Evolutionary conservation across 2,888 invertebrate species (phyloP).

Genomic region (Cryptus viduatorius): DNA sequence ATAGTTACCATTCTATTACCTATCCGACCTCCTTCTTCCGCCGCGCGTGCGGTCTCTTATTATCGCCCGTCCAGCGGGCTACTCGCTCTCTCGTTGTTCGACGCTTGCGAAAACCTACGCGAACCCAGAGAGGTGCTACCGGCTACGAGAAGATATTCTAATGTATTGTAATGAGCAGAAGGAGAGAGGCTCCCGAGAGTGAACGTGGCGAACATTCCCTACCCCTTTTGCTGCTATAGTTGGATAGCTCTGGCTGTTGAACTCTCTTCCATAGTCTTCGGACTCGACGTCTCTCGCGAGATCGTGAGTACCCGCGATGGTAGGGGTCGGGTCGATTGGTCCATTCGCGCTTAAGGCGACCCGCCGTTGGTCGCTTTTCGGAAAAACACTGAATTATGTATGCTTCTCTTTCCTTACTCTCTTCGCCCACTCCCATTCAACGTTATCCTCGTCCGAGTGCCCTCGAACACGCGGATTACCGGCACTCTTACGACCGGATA

Average conservation of each 20-base stretch:
- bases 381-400: conserved; percentile 80
- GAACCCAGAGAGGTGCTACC: conserved; percentile 53
- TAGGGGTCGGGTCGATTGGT: conserved; percentile 71
- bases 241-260: conserved; percentile 19
- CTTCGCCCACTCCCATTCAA: conserved; percentile 7
- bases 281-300: conserved; percentile 28
- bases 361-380: conserved; percentile 76
- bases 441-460: conserved; percentile 76
- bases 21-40: conserved; percentile 7
- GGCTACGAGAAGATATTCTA: conserved; percentile 73
- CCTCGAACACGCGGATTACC: conserved; percentile 78
- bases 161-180: conserved; percentile 77
- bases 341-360: conserved; percentile 76
- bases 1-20: conserved; percentile 31
- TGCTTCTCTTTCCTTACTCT: conserved; percentile 68
- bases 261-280: conserved; percentile 25
- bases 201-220: conserved; percentile 52
- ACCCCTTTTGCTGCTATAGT: conserved; percentile 7
- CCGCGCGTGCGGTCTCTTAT: conserved; percentile 35
- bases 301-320: conserved; percentile 39
- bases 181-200: conserved; percentile 70
- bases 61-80: conserved; percentile 44
- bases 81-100: conserved; percentile 51
- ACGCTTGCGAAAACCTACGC: conserved; percentile 38
- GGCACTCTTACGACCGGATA: conserved; percentile 63